phyloP scores from a whole-genome alignment of 2,113 vertebrate genomes.

The Blennius ocellaris region DNA sequence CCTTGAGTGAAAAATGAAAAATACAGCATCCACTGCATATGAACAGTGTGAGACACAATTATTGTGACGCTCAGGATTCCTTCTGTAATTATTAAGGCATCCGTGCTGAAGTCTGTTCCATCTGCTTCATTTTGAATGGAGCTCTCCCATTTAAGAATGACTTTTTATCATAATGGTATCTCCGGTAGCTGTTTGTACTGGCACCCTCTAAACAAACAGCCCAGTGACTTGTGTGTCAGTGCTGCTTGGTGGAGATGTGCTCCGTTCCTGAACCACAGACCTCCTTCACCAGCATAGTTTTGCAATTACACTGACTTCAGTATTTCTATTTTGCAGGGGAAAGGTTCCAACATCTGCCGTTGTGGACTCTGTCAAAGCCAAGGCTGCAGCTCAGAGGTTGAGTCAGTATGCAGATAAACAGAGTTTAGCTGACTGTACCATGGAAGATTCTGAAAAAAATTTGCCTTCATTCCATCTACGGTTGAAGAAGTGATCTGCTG shows the following conservation, averaged over 20 bases:
- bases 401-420: slow-evolving; percentile 46
- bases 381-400: slow-evolving; percentile 33
- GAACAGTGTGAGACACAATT: no score
- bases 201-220: slow-evolving; percentile 12
- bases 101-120: no score
- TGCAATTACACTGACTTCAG: slow-evolving; percentile 51
- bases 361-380: slow-evolving; percentile 58
- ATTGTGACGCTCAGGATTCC: no score
- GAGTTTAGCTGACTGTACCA: slow-evolving; percentile 28
- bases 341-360: slow-evolving; percentile 49
- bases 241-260: slow-evolving; percentile 11
- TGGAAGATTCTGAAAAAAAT: slow-evolving; percentile 31
- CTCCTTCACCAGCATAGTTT: slow-evolving; percentile 23
- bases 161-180: slow-evolving; percentile 13
- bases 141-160: background rate
- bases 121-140: no score
- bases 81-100: no score
- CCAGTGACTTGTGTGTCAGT: slow-evolving; percentile 5
- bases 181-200: slow-evolving; percentile 3
- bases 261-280: background rate
- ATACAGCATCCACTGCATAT: no score
- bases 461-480: slow-evolving; percentile 43
- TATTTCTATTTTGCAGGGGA: slow-evolving; percentile 43
- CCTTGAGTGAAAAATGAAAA: no score
- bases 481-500: slow-evolving; percentile 31